Evolutionary conservation across 2,888 invertebrate genomes (phyloP), one percentile per base, ranked within the genome.

Genomic region (Euphydryas editha): DNA sequence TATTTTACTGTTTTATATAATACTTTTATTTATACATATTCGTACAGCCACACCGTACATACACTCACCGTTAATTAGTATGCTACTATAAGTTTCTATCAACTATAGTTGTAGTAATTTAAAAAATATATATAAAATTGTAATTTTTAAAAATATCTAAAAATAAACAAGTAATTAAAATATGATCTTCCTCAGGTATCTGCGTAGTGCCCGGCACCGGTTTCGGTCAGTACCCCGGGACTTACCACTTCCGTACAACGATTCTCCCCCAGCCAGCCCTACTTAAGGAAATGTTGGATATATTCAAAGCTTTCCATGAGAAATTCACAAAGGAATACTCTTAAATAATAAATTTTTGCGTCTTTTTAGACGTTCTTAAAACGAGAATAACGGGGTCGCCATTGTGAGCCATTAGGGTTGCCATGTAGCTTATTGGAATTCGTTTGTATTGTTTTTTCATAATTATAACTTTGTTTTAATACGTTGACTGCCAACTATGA

Each of bases 161-260:
- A 10, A 7, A 7, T 1, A 1, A 30, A 1, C 30, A 5, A 30
- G 30, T 39, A 3, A 3, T 39, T 11, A 15, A 1, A 39, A 1
- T 11, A 3, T 15, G 4, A 11, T 4, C 11, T 3, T 39, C 13
- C 39, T 11, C 78, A 94, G 99, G 99, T 21, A 97, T 99, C 83
- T 99, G 99, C 92, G 95, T 99, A 61, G 98, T 97, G 37, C 95
- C 98, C 15, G 99, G 99, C 54, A 95, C 96, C 68, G 99, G 99
- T 30, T 99, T 99, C 88, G 99, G 99, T 0, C 99, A 99, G 90
- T 92, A 92, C 69, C 96, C 97, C 0, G 98, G 98, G 74, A 99
- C 99, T 0, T 97, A 95, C 92, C 99, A 99, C 91, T 99, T 99
- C 94, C 94, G 95, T 72, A 98, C 98, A 74, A 99, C 99, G 49